Percentiles rank a stretch among this genome's conserved stretches.
These are phyloP conservation scores for Aleiodes testaceus DNA, from an alignment of 2,888 invertebrate genomes.

Conservation along the genomic window DNA sequence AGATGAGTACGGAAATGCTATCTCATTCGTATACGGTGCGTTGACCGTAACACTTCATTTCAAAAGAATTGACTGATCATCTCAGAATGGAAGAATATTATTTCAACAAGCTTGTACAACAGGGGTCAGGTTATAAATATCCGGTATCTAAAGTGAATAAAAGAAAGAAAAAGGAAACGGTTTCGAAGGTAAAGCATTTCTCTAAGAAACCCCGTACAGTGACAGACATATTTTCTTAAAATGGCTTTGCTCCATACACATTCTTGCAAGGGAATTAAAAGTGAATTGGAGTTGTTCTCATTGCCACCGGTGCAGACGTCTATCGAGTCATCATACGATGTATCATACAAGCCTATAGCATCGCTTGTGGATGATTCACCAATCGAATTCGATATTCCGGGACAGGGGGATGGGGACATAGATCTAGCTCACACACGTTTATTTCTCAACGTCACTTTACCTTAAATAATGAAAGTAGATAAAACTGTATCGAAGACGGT, in stretches of 20 bases:
- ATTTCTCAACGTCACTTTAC: not conserved
- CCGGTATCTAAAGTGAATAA: too few relatives aligned
- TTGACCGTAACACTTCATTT: not conserved
- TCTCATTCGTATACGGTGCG: conserved; percentile 45
- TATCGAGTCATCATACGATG: too few relatives aligned
- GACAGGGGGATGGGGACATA: not conserved
- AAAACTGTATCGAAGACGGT: not conserved
- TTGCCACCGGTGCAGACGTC: too few relatives aligned
- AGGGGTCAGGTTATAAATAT: too few relatives aligned
- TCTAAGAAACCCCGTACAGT: not conserved
- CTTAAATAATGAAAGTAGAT: not conserved
- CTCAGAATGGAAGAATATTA: too few relatives aligned
- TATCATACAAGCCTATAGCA: too few relatives aligned
- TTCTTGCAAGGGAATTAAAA: too few relatives aligned
- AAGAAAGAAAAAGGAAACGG: not conserved
- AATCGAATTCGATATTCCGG: too few relatives aligned
- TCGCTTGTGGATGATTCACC: too few relatives aligned
- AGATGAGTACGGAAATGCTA: conserved; percentile 18
- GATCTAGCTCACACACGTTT: not conserved
- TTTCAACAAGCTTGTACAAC: too few relatives aligned
- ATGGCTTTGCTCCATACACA: not conserved
- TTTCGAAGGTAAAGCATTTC: not conserved
- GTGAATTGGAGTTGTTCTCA: too few relatives aligned
- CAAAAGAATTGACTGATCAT: too few relatives aligned
- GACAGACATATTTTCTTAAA: not conserved